A percentile compares a stretch with the other conserved stretches of the same genome.
These are phyloP conservation scores for Rotaria sp. DNA, from an alignment of 2,888 invertebrate genomes.

Conservation along the genomic window DNA sequence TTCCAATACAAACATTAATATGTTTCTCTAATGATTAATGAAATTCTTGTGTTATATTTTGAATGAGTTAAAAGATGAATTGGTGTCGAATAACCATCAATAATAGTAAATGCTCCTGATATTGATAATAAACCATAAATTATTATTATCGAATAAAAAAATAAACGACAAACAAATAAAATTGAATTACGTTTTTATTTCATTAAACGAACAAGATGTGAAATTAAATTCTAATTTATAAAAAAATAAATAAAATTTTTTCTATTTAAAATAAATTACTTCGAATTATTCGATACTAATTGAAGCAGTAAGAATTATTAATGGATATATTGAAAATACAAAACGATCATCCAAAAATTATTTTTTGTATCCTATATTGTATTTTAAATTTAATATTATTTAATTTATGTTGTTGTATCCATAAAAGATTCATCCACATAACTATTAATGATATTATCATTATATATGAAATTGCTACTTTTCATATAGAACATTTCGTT, in stretches of 20 bases:
- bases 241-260: not conserved
- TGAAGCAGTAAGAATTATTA: conserved; percentile 13
- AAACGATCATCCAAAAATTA: conserved; percentile 32
- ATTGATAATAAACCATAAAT: conserved; percentile 28
- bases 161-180: not conserved
- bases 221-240: not conserved
- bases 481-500: not conserved
- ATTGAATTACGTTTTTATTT: not conserved
- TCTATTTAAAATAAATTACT: not conserved
- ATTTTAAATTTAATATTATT: not conserved
- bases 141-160: not conserved
- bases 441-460: not conserved
- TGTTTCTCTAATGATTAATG: not conserved
- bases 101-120: conserved; percentile 31
- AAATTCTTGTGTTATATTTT: not conserved
- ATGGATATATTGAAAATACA: conserved; percentile 35
- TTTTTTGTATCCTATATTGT: too few relatives aligned
- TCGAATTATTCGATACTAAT: not conserved
- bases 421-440: conserved; percentile 33
- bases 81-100: not conserved
- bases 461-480: conserved; percentile 1
- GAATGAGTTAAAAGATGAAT: not conserved
- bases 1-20: conserved; percentile 38
- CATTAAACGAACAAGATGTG: not conserved
- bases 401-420: conserved; percentile 36